A percentile compares a stretch with the other conserved stretches of the same genome.
phyloP scores from a whole-genome alignment of 2,888 invertebrate genomes.

The Leuctra nigra region DNA sequence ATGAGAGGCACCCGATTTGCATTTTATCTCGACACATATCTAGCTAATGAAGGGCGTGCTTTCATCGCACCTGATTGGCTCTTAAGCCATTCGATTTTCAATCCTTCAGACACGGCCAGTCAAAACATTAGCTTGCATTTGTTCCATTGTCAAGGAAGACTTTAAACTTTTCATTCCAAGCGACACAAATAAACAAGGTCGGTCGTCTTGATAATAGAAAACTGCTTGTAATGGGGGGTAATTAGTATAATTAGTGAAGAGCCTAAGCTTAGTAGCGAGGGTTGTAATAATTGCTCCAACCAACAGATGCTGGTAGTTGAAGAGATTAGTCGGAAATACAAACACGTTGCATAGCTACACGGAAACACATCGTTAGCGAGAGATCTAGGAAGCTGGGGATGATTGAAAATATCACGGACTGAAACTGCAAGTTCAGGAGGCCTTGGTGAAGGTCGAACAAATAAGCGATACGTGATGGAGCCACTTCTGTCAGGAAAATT shows the following conservation, averaged over 20 bases:
- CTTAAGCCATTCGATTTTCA: neutral
- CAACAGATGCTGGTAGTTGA: neutral
- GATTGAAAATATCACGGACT: too few relatives aligned
- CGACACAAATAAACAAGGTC: slow-evolving; percentile 1
- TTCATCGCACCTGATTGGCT: neutral
- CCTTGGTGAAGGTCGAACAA: too few relatives aligned
- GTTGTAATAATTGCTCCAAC: slow-evolving; percentile 1
- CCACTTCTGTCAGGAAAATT: too few relatives aligned
- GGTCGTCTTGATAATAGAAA: neutral
- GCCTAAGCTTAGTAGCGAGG: slow-evolving; percentile 5
- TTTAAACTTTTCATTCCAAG: too few relatives aligned
- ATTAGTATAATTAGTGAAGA: slow-evolving; percentile 12
- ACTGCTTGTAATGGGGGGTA: slow-evolving; percentile 10
- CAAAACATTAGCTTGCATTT: neutral
- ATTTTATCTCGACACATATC: slow-evolving; percentile 1
- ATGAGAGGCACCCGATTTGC: too few relatives aligned
- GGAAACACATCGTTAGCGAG: too few relatives aligned
- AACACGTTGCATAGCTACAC: too few relatives aligned
- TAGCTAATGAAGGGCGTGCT: slow-evolving; percentile 2
- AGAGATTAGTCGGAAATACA: too few relatives aligned
- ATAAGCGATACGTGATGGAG: too few relatives aligned
- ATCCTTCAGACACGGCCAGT: neutral
- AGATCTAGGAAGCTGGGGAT: too few relatives aligned
- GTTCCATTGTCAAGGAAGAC: neutral
- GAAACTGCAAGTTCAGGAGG: too few relatives aligned